These are phyloP conservation scores for Drosophila tsacasi DNA, from an alignment of 1,140 invertebrate genomes.

Conservation along the genomic window DNA sequence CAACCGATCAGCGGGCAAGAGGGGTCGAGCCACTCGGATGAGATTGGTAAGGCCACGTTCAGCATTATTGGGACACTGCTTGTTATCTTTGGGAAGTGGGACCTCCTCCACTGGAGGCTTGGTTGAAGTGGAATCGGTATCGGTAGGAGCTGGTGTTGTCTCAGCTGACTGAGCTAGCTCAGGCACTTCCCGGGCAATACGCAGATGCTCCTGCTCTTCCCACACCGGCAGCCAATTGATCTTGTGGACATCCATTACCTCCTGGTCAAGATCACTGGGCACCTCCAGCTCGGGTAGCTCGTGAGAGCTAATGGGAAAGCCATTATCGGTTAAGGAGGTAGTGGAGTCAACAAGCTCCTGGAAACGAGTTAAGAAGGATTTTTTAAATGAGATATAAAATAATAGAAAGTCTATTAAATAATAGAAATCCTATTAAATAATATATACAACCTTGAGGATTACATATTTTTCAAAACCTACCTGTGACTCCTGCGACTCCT, in stretches of 20 bases:
- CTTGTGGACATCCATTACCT: constrained; percentile 26
- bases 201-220: constrained; percentile 4
- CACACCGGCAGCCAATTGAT: constrained; percentile 55
- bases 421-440: no score
- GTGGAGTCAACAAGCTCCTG: constrained; percentile 14
- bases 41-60: constrained; percentile 54
- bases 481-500: constrained; percentile 22
- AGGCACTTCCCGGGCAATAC: neutral
- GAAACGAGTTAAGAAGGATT: neutral
- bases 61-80: constrained; percentile 28
- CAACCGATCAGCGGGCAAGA: constrained; percentile 41
- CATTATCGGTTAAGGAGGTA: neutral
- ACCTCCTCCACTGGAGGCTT: neutral
- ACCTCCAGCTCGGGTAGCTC: constrained; percentile 17
- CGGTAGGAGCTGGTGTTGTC: neutral
- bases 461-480: neutral
- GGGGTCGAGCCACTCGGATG: constrained; percentile 48
- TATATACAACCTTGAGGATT: no score
- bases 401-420: no score
- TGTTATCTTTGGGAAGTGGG: constrained; percentile 21
- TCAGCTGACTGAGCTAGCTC: neutral
- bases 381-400: no score
- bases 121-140: neutral
- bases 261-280: constrained; percentile 14
- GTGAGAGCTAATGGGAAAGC: constrained; percentile 13